A percentile compares a stretch with the other conserved stretches of the same genome.
These are phyloP conservation scores for Drosophila monieri DNA, from an alignment of 2,888 invertebrate species.

Conservation along the genomic window DNA sequence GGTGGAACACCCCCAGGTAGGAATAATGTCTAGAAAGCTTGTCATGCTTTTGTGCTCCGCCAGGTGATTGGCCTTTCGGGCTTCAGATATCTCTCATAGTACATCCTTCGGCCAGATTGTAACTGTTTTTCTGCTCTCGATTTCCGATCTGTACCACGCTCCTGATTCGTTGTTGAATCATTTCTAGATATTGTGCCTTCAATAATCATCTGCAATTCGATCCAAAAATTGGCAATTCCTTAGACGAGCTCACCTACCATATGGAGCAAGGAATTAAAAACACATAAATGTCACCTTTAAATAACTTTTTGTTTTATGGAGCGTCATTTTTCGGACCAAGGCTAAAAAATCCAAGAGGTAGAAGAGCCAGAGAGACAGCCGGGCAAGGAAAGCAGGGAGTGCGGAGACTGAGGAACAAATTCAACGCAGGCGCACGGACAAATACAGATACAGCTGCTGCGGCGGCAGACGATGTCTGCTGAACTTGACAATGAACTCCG, in stretches of 20 bases:
- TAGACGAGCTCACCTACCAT: slow-evolving; percentile 34
- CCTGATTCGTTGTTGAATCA: not conserved
- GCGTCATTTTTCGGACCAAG: slow-evolving; percentile 36
- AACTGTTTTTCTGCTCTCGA: slow-evolving; percentile 41
- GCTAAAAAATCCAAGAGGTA: slow-evolving; percentile 35
- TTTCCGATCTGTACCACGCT: slow-evolving; percentile 12
- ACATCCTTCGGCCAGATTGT: slow-evolving; percentile 66
- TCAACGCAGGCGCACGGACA: slow-evolving; percentile 68
- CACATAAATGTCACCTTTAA: slow-evolving; percentile 77
- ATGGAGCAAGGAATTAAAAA: slow-evolving; percentile 65
- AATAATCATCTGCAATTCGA: slow-evolving; percentile 67
- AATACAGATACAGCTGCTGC: slow-evolving; percentile 15
- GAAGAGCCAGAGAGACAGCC: slow-evolving; percentile 49
- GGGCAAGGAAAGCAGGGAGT: slow-evolving; percentile 7
- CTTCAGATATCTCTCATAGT: slow-evolving; percentile 44
- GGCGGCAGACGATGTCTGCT: slow-evolving; percentile 55
- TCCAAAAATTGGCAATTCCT: slow-evolving; percentile 60
- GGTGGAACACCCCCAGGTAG: slow-evolving; percentile 67
- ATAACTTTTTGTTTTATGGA: slow-evolving; percentile 75
- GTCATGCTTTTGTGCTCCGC: slow-evolving; percentile 62
- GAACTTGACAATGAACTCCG: slow-evolving; percentile 78
- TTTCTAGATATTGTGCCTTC: slow-evolving; percentile 42
- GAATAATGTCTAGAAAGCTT: slow-evolving; percentile 52
- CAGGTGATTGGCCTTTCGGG: slow-evolving; percentile 68
- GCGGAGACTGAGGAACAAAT: slow-evolving; percentile 54